A percentile compares a stretch with the other conserved stretches of the same genome.
phyloP scores from a whole-genome alignment of 2,113 vertebrate genomes.

The Zosterops japonicus region DNA sequence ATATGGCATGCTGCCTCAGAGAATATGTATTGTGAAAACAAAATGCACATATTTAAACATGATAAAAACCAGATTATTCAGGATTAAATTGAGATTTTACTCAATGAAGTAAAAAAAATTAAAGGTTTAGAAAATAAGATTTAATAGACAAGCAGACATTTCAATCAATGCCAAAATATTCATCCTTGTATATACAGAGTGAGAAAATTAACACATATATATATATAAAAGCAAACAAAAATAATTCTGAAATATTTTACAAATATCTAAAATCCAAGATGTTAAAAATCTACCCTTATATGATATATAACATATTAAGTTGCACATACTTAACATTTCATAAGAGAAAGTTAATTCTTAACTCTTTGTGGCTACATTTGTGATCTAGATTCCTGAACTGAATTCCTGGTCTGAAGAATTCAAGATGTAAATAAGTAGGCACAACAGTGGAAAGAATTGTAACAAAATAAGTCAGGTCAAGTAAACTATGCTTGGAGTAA shows the following conservation, averaged over 20 bases:
- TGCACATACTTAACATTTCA: background rate
- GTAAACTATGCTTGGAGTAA: background rate
- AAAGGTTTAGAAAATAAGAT: background rate
- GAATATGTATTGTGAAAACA: background rate
- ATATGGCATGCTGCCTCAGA: background rate
- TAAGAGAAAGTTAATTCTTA: background rate
- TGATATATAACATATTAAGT: background rate
- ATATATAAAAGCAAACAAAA: constrained; percentile 1
- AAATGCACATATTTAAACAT: background rate
- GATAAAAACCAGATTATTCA: background rate
- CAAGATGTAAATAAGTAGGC: background rate
- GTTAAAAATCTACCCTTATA: background rate
- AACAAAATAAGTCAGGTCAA: background rate
- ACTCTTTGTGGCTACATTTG: background rate
- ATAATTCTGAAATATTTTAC: constrained; percentile 23
- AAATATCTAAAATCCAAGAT: constrained; percentile 24
- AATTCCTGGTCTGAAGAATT: background rate
- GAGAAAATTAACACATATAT: background rate
- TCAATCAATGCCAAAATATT: background rate
- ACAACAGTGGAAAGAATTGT: background rate
- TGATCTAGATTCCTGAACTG: background rate
- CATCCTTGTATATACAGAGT: constrained; percentile 27
- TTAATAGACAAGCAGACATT: background rate
- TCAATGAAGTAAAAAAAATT: background rate
- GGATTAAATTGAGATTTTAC: background rate